A percentile compares a stretch with the other conserved stretches of the same genome.
Evolutionary conservation across 1,140 invertebrate species (phyloP).

Genomic region (Kradibia gibbosae): DNA sequence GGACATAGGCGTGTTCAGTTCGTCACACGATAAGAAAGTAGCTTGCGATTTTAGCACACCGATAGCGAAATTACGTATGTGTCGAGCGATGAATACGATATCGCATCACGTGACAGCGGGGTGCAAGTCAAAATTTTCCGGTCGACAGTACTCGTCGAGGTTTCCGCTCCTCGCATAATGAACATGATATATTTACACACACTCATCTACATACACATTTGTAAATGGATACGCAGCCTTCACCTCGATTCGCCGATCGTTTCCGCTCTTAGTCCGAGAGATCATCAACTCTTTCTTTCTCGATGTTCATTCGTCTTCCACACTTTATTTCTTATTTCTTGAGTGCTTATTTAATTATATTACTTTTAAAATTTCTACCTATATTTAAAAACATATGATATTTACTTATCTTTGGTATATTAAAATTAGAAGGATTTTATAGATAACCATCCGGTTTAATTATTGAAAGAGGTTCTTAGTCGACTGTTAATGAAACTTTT

Average conservation of each 20-base stretch:
- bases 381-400: background rate
- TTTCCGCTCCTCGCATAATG: background rate
- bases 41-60: background rate
- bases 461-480: background rate
- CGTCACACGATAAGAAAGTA: background rate
- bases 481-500: background rate
- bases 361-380: background rate
- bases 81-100: background rate
- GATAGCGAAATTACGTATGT: conserved; percentile 28
- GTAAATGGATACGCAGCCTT: conserved; percentile 63
- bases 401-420: background rate
- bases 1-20: background rate
- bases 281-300: background rate
- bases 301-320: conserved; percentile 1
- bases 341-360: background rate
- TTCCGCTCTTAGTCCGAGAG: conserved; percentile 62
- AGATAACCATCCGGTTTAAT: background rate
- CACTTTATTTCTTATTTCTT: background rate
- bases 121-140: conserved; percentile 39
- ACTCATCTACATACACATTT: conserved; percentile 40
- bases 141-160: background rate
- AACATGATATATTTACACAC: background rate
- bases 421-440: background rate
- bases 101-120: conserved; percentile 30
- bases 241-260: conserved; percentile 69